Evolutionary conservation across 1,140 invertebrate species (phyloP), one percentile per base, ranked within the genome.

Genomic region (Archivesica marissinica): DNA sequence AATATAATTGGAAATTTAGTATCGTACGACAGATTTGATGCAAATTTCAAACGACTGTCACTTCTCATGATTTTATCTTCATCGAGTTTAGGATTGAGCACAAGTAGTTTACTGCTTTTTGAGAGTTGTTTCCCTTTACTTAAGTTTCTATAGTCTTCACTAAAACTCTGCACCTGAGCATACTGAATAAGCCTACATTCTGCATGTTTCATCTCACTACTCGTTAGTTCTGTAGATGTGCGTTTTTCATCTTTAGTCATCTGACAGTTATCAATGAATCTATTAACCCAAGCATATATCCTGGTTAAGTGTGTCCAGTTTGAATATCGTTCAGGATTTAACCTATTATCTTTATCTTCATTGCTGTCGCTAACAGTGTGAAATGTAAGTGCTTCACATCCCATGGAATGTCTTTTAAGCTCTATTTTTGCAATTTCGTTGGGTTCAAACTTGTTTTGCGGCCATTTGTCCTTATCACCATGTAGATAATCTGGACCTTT

Each of bases 1-100:
- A 84, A 35, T 7, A 84, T 76, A 28, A 84, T 64, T 38, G 81
- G 81, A 41, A 33, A 84, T 52, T 30, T 59, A 13, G 38, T 23
- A 25, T 66, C 54, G 17, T 61, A 61, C 50, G 81, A 39, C 6
- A 75, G 20, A 39, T 64, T 56, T n/a, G 61, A 30, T 13, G 81
- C 68, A n/a, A 50, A 52, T 28, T 38, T 44, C 17, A 82, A 20
- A 11, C 50, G 11, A 20, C 64, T 64, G 41, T 82, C 47, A 39
- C 41, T 9, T 4, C 68, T 23, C 15, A 74, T 6, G 2, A 82
- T 15, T 30, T 66, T 66, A 33, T 70, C 68, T 20, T n/a, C 35
- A 72, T 82, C 79, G 7, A 82, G 11, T 50, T 15, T 72, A 7
- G 66, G 64, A 54, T 82, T 72, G 23, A 82, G 38, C 33, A 20